Evolutionary conservation across 2,797 vertebrate species (phyloP).

Genomic region (Otolemur crassicaudatus): DNA sequence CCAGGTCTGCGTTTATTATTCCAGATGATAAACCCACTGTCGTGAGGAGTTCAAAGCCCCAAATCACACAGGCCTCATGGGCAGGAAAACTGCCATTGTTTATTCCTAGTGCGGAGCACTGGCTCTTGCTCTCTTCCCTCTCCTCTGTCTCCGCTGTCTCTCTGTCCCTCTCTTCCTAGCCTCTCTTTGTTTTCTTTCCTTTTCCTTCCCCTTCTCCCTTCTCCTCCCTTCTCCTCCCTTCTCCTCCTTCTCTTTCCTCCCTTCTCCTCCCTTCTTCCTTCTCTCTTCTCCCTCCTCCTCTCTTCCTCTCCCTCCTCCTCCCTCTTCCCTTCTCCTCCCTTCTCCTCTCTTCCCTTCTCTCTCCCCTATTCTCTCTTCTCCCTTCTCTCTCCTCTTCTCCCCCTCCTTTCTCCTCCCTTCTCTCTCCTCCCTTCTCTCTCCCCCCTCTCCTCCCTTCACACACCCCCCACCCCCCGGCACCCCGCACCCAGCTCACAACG

Average conservation of each 20-base stretch:
- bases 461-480: too few species aligned
- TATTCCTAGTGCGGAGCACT: conserved; percentile 11
- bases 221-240: background rate
- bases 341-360: too few species aligned
- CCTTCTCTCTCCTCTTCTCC: too few species aligned
- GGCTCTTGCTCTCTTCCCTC: background rate
- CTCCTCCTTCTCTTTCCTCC: background rate
- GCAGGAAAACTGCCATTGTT: conserved; percentile 32
- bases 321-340: accelerated
- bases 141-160: background rate
- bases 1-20: conserved; percentile 64
- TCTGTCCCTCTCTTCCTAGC: too few species aligned
- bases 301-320: too few species aligned
- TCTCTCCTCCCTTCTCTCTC: too few species aligned
- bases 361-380: too few species aligned
- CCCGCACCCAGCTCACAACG: too few species aligned
- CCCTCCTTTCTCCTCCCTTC: too few species aligned
- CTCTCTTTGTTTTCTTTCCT: background rate
- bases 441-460: background rate
- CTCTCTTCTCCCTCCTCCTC: too few species aligned
- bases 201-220: too few species aligned
- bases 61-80: background rate
- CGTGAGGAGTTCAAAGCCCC: conserved; percentile 75
- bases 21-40: conserved; percentile 61
- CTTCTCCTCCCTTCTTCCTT: too few species aligned